Evolutionary conservation across 2,888 invertebrate genomes (phyloP).

Genomic region (Macrostomum cliftonense): DNA sequence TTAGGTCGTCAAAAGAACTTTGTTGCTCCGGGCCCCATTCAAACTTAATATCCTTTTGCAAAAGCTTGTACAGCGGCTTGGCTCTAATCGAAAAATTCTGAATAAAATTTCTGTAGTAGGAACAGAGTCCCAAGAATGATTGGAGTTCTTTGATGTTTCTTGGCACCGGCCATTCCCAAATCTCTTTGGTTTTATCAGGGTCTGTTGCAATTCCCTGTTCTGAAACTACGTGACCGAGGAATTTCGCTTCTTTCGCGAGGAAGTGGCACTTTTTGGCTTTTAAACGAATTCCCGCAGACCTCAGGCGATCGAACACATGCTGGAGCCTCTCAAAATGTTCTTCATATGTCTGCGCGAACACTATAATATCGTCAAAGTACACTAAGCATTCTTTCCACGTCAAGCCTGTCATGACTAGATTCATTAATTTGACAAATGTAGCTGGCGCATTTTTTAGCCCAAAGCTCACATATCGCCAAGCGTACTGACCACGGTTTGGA

Average conservation of each 20-base stretch:
- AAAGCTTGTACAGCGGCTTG: background rate
- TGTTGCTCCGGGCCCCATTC: background rate
- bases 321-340: slow-evolving; percentile 1
- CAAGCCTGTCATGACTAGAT: background rate
- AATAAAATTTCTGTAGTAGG: slow-evolving; percentile 7
- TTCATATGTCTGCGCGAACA: background rate
- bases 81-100: background rate
- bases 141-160: slow-evolving; percentile 1
- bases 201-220: background rate
- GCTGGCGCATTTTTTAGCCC: background rate
- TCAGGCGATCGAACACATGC: slow-evolving; percentile 1
- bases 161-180: slow-evolving; percentile 1
- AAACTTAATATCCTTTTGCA: background rate
- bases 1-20: background rate
- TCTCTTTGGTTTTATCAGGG: slow-evolving; percentile 2
- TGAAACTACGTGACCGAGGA: slow-evolving; percentile 4
- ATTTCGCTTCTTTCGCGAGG: slow-evolving; percentile 6
- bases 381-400: background rate
- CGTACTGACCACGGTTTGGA: slow-evolving; percentile 11
- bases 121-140: slow-evolving; percentile 3
- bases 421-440: background rate
- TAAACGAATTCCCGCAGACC: background rate
- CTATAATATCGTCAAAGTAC: slow-evolving; percentile 6
- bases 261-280: slow-evolving; percentile 11
- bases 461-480: slow-evolving; percentile 4